These are phyloP conservation scores for Stenodema calcarata DNA, from an alignment of 2,888 invertebrate species.

Conservation along the genomic window DNA sequence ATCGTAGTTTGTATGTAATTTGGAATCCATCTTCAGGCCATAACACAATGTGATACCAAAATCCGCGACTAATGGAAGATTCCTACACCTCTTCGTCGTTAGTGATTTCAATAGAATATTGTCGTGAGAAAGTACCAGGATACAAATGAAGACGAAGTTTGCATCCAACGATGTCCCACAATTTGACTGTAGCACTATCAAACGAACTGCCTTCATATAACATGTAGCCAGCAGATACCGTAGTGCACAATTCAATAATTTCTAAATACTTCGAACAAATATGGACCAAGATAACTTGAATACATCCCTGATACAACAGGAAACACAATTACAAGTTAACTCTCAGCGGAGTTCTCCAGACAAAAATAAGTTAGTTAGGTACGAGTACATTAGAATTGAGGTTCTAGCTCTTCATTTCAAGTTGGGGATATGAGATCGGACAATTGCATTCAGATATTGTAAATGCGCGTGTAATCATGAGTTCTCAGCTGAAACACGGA, in stretches of 20 bases:
- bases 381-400: background rate
- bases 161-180: conserved; percentile 35
- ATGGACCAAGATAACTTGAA: no score
- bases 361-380: no score
- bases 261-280: no score
- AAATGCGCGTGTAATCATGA: conserved; percentile 21
- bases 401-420: background rate
- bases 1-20: no score
- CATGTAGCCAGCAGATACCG: conserved; percentile 30
- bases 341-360: no score
- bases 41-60: no score
- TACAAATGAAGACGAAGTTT: background rate
- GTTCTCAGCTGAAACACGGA: conserved; percentile 38
- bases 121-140: conserved; percentile 16
- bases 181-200: conserved; percentile 10
- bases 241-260: conserved; percentile 20
- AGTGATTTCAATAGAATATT: background rate
- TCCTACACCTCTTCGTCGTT: no score
- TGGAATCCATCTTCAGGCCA: no score
- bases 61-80: no score
- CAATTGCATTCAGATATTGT: conserved; percentile 2
- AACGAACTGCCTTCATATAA: conserved; percentile 23
- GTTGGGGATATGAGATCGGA: background rate
- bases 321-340: no score
- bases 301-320: no score